A percentile compares a stretch with the other conserved stretches of the same genome.
phyloP scores from a whole-genome alignment of 2,113 vertebrate genomes.

The Chlorocebus sabaeus region DNA sequence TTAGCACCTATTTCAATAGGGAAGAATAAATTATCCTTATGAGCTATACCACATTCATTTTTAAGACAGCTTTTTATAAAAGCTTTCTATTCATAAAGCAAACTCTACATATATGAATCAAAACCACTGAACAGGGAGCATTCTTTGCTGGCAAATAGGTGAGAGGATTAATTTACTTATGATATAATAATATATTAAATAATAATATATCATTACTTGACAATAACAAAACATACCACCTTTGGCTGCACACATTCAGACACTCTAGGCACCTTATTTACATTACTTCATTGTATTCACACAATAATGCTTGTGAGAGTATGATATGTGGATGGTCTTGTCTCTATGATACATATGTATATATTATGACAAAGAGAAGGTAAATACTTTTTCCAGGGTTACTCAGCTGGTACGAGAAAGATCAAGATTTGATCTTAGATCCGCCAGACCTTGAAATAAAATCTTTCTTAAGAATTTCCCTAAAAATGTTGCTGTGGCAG shows the following conservation, averaged over 20 bases:
- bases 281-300: not conserved
- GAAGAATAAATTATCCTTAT: not conserved
- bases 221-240: not conserved
- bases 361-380: not conserved
- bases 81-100: not conserved
- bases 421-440: not conserved
- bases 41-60: not conserved
- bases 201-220: not conserved
- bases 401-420: not conserved
- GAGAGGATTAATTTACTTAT: not conserved
- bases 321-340: not conserved
- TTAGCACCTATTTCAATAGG: not conserved
- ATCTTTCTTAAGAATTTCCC: not conserved
- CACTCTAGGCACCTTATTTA: not conserved
- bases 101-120: not conserved
- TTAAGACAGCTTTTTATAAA: not conserved
- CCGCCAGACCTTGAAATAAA: not conserved
- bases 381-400: not conserved
- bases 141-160: not conserved
- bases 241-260: not conserved
- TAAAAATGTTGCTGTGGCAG: not conserved
- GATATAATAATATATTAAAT: not conserved
- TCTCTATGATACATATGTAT: not conserved
- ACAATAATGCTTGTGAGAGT: not conserved
- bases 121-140: not conserved